phyloP scores from a whole-genome alignment of 1,140 invertebrate genomes.

The Drosophila sproati region DNA sequence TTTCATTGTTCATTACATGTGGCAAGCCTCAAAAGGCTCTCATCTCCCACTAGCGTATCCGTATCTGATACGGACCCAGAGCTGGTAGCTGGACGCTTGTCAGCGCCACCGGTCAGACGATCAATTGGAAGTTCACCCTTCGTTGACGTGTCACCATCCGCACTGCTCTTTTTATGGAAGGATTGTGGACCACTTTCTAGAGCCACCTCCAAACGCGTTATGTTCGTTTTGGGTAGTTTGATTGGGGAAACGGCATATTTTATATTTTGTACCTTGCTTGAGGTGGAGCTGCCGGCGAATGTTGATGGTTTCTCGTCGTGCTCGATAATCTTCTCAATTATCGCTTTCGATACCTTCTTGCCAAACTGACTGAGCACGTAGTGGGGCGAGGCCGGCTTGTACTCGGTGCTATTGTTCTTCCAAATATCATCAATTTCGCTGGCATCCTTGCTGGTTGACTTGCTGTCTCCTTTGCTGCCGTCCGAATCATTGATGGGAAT shows the following conservation, averaged over 20 bases:
- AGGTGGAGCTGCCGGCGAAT: background rate
- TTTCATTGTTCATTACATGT: constrained; percentile 50
- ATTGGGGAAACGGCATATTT: constrained; percentile 64
- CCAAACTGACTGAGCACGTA: constrained; percentile 69
- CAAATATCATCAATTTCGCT: constrained; percentile 73
- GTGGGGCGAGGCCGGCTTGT: constrained; percentile 67
- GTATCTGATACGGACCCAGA: constrained; percentile 57
- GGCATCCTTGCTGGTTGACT: constrained; percentile 13
- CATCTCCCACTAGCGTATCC: constrained; percentile 61
- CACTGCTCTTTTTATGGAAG: constrained; percentile 3
- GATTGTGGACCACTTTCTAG: constrained; percentile 25
- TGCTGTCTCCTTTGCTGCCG: constrained; percentile 31
- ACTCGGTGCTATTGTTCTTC: constrained; percentile 72
- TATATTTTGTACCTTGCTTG: constrained; percentile 64
- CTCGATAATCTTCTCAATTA: constrained; percentile 57
- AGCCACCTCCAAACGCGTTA: constrained; percentile 58
- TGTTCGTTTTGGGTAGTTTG: constrained; percentile 61
- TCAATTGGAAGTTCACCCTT: constrained; percentile 2
- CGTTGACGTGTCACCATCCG: background rate
- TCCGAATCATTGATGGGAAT: constrained; percentile 5
- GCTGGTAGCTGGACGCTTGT: constrained; percentile 21
- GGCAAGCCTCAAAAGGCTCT: constrained; percentile 18
- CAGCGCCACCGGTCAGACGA: constrained; percentile 63
- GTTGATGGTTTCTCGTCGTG: constrained; percentile 19
- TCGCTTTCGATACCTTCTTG: constrained; percentile 59